Evolutionary conservation across 2,797 vertebrate species (phyloP), one percentile per base, ranked within the genome.

Genomic region (Chelmon rostratus): DNA sequence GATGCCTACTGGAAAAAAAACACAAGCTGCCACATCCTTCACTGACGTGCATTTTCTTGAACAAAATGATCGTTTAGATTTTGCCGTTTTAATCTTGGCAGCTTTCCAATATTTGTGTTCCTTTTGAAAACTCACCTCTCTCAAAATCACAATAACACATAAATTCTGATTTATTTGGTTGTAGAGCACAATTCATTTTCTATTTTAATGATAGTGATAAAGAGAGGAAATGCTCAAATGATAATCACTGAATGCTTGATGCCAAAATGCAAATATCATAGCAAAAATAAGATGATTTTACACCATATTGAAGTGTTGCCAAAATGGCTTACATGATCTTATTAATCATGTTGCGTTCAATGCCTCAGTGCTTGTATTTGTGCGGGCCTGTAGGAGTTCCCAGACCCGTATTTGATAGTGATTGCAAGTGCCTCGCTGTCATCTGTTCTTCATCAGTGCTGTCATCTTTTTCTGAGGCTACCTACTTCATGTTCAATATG

Each of bases 371-470:
- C 46, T 21, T 47, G 46, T 47, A 13, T 19, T 52, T 63, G 62
- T 50, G 33, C 62, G n/a, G 33, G 31, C 72, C 21, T 1, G 21
- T 15, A 25, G 16, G n/a, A 31, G 15, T 70, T 65, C 38, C 67
- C 42, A 33, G 56, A 53, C 37, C 9, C 16, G 21, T 54, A 21
- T 46, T 19, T 56, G 53, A 64, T 42, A 38, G 12, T 16, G 58
- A 40, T 33, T 33, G 4, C 23, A 18, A 25, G 3, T 62, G 25
- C 25, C 7, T 42, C 16, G 15, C 23, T 1, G 0, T 67, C 49
- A 65, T 71, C 53, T 58, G 46, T 74, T 74, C 38, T 80, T 78
- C 25, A 35, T 73, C 35, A 54, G 2, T 42, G 56, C 64, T 31
- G 6, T 67, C 10, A 5, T 54, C 7, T 70, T 11, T 37, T 40